Base-by-base conservation (phyloP, 1,140 invertebrate genomes). In the Coptotermes formosanus region DNA sequence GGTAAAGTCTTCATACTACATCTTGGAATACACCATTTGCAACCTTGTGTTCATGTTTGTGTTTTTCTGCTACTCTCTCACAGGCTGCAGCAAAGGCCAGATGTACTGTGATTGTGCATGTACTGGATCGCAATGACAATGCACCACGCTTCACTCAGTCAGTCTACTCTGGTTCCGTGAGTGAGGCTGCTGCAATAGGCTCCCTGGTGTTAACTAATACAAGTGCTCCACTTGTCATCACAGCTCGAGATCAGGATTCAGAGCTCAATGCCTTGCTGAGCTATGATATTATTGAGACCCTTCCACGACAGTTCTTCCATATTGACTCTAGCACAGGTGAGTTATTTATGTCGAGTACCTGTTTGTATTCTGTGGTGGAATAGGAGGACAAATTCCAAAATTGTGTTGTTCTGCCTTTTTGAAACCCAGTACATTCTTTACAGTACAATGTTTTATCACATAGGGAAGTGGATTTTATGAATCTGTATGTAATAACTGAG, bases 71-170 rank as follows among this genome's bases (percentile, higher is more conserved):
- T 55, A 21, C 14, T 16, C 6, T 21, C 52, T 89, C 89, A 59
- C 90, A 94, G 94, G 95, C 95, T 43, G 94, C 95, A 23, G 94
- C 94, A 21, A 93, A 92, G 32, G 94, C 96, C 0, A 89, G 88
- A 7, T 95, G 95, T 86, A 93, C 92, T 88, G 92, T 97, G 21
- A 92, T 95, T n/a, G 93, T 97, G 30, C 95, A 96, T 90, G 94
- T 97, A 84, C 90, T 96, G 84, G 96, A 96, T 90, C 93, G 92
- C 87, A 97, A 99, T 91, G 97, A 98, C 90, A 98, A 97, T 91
- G 91, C 94, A n/a, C 97, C 98, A 8, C 91, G 91, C 83, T 97
- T 98, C 90, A 89, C 94, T 19, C 93, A 95, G 88, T 91, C 91
- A 3, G 90, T 92, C 83, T 98, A 97, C 89, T 91, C 91, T 55